Evolutionary conservation across 2,113 vertebrate genomes (phyloP), one percentile per base, ranked within the genome.

Genomic region (Syngnathus typhle): DNA sequence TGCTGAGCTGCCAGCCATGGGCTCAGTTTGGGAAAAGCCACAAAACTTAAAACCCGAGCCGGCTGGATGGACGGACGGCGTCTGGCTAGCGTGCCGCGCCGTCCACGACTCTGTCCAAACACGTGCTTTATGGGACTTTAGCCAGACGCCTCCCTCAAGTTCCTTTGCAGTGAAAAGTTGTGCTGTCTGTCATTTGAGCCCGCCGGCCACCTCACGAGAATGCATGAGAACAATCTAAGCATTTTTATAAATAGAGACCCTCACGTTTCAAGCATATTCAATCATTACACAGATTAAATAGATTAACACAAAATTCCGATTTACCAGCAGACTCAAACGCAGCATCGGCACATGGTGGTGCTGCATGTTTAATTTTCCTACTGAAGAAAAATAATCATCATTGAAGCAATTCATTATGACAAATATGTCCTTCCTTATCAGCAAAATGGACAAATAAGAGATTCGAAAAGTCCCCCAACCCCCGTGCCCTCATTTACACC

Each of bases 401-500:
- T 52, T n/a, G 8, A 52, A 23, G 21, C 52, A 13, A 5, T 27
- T 36, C 6, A 56, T 15, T 23, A 36, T 16, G 27, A 32, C 55
- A 58, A 36, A 18, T 18, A 32, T 32, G 12, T 27, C 54, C 54
- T 56, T 15, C 1, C 1, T 56, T 21, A 54, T 56, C 32, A 49
- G 47, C 1, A 3, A 3, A 19, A 8, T 1, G 49, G 7, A 52
- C 21, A 52, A 52, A 51, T 9, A 21, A 9, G 49, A 10, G 49
- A 56, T 56, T 65, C 58, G 60, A 38, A 74, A 73, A 72, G 11
- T 70, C 67, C 59, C 49, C 56, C 58, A 47, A 16, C 52, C 69
- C 16, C 21, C 64, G 27, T 65, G 49, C 37, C 61, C 66, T 69
- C 78, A 88, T 87, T 89, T 88, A 85, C 85, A 89, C 73, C 56